A percentile compares a stretch with the other conserved stretches of the same genome.
Evolutionary conservation across 2,113 vertebrate species (phyloP).

Genomic region (Okapia johnstoni): DNA sequence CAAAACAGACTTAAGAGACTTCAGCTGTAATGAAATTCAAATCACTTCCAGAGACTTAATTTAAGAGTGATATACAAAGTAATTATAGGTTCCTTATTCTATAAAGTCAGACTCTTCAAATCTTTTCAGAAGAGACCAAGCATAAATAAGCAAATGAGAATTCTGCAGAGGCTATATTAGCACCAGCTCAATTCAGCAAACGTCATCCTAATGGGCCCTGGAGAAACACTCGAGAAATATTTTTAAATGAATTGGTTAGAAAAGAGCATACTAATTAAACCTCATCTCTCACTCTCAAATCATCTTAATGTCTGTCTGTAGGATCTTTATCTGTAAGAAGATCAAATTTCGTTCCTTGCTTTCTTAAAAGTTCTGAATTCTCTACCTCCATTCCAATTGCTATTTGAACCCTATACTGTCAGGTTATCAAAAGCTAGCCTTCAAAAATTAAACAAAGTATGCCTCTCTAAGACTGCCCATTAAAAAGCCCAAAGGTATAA

Average conservation of each 20-base stretch:
- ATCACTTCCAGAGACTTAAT: slow-evolving; percentile 49
- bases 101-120: slow-evolving; percentile 29
- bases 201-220: background rate
- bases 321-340: slow-evolving; percentile 38
- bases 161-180: background rate
- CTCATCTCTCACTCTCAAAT: slow-evolving; percentile 35
- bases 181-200: background rate
- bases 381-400: background rate
- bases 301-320: background rate
- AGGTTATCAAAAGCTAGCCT: background rate
- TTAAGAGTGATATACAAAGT: slow-evolving; percentile 39
- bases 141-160: slow-evolving; percentile 35
- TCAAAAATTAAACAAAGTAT: background rate
- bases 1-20: background rate
- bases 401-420: background rate
- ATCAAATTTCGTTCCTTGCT: slow-evolving; percentile 13
- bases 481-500: background rate
- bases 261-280: slow-evolving; percentile 45
- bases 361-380: slow-evolving; percentile 10
- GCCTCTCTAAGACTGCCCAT: background rate
- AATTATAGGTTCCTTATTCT: slow-evolving; percentile 25
- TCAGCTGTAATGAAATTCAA: background rate
- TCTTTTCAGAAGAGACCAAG: slow-evolving; percentile 25
- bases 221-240: slow-evolving; percentile 44
- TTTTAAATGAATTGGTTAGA: slow-evolving; percentile 56